Percentiles rank a stretch among this genome's conserved stretches.
These are phyloP conservation scores for Noctua comes DNA, from an alignment of 2,888 invertebrate genomes.

Conservation along the genomic window DNA sequence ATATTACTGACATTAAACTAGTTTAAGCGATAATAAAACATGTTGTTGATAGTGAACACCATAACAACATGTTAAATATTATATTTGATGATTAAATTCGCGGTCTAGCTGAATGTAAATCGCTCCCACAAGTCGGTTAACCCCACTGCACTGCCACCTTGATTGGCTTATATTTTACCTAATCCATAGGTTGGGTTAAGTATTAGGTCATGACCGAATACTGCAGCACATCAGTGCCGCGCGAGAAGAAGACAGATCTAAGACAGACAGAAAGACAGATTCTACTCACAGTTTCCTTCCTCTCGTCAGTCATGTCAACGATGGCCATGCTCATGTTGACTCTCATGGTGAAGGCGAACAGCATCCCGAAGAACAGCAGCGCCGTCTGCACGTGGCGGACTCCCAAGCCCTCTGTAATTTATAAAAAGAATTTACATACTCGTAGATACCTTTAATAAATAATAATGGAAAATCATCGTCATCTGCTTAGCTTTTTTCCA, in stretches of 20 bases:
- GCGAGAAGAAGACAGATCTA: background rate
- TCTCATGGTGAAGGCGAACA: slow-evolving; percentile 91
- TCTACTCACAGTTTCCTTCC: slow-evolving; percentile 67
- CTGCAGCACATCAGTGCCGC: background rate
- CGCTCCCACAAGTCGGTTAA: too few relatives aligned
- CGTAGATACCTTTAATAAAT: background rate
- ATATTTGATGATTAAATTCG: background rate
- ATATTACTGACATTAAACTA: slow-evolving; percentile 2
- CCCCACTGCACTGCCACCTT: background rate
- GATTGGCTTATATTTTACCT: background rate
- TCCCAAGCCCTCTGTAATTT: slow-evolving; percentile 81
- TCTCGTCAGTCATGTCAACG: slow-evolving; percentile 91
- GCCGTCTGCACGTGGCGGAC: slow-evolving; percentile 90
- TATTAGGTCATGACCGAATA: too few relatives aligned
- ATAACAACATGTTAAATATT: background rate
- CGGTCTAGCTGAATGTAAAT: background rate
- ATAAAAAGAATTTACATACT: background rate
- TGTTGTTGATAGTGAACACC: background rate
- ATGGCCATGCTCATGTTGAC: slow-evolving; percentile 93
- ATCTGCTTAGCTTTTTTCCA: background rate
- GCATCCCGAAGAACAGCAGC: slow-evolving; percentile 89
- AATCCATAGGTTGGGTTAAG: too few relatives aligned
- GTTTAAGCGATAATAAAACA: background rate
- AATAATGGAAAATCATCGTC: background rate
- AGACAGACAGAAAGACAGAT: background rate